Base-by-base conservation (phyloP, 2,888 invertebrate genomes). In the Aethes cnicana region DNA sequence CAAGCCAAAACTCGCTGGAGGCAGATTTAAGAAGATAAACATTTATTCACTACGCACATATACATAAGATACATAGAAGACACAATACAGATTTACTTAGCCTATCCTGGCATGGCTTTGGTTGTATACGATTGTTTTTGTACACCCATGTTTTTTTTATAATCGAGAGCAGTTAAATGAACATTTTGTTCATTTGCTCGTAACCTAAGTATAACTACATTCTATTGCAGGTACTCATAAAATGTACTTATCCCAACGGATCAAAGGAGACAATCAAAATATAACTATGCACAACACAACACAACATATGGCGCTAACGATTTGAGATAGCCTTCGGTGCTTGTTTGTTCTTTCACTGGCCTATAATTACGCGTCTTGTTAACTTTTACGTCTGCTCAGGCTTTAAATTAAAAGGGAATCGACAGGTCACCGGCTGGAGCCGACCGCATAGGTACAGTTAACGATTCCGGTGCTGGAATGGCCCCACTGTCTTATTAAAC, bases 401-500 rank as follows among this genome's bases (percentile, higher is more conserved):
- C 79, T 81, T 86, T 72, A 85, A 85, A 87, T 87, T 87, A 88
- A 88, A 87, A 80, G 81, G 74, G 79, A 84, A 81, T 84, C 71
- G 81, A 77, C 83, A 77, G 79, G 59, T 54, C 56, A 58, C 60
- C 68, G 68, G 66, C 60, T 61, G 61, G 68, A 64, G 64, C 71
- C 73, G 59, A 86, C 86, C 88, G 73, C 85, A 84, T n/a, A 79
- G 77, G 72, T 75, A 78, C 83, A 79, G 85, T 85, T 87, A 87
- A 86, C 85, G 77, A 88, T 86, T 89, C 87, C 85, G 85, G 85
- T 84, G 80, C 77, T 74, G 78, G 87, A 83, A 84, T 79, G 86
- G 87, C 87, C 88, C 88, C 86, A 88, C 84, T 82, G 83, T 78
- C 82, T 81, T 85, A 87, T 84, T 85, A 87, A 86, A 86, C 81